phyloP scores from a whole-genome alignment of 2,797 vertebrate genomes.

The Microcaecilia unicolor region DNA sequence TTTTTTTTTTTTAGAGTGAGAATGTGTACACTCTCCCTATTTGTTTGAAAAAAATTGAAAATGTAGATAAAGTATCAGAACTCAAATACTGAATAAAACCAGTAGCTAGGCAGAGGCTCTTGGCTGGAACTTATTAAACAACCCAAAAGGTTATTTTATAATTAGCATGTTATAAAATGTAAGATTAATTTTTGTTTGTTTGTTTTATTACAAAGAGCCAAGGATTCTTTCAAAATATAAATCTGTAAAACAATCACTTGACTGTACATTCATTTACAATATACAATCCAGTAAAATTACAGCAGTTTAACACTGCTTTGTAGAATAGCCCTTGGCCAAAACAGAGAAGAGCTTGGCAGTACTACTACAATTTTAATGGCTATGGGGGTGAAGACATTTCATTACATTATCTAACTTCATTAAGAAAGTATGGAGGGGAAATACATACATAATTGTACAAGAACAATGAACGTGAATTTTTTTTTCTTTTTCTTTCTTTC shows the following conservation, averaged over 20 bases:
- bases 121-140: neutral
- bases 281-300: conserved; percentile 28
- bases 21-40: too few species aligned
- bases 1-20: too few species aligned
- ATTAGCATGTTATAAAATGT: too few species aligned
- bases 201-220: conserved; percentile 51
- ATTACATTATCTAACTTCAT: conserved; percentile 19
- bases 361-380: conserved; percentile 28
- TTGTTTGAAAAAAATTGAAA: too few species aligned
- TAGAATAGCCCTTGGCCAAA: conserved; percentile 38
- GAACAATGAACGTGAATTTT: neutral
- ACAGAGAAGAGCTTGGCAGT: conserved; percentile 30
- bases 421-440: conserved; percentile 4
- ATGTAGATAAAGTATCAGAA: too few species aligned
- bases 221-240: conserved; percentile 49
- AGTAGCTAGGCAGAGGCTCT: neutral
- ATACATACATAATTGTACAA: conserved; percentile 27
- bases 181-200: neutral
- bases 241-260: conserved; percentile 43
- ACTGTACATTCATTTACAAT: conserved; percentile 57
- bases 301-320: conserved; percentile 21
- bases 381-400: conserved; percentile 15
- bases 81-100: too few species aligned
- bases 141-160: too few species aligned
- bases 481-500: neutral